Percentiles rank a stretch among this genome's conserved stretches.
These are phyloP conservation scores for Cassiopea xamachana DNA, from an alignment of 30 jellyfish, hydroid and myxozoan genomes.

Conservation along the genomic window DNA sequence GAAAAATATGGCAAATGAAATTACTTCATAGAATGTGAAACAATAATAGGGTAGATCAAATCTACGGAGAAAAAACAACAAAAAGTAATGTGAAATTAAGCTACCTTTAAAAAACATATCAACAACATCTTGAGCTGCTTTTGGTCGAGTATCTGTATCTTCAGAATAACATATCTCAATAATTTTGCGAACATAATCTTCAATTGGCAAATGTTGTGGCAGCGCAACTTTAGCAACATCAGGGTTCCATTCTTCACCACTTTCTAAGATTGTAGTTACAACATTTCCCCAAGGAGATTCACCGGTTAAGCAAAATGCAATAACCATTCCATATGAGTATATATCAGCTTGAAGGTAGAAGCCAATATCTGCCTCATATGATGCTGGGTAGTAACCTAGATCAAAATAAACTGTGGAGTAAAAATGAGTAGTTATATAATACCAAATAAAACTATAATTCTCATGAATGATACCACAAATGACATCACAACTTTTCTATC, in stretches of 20 bases:
- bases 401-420: not conserved
- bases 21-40: no score
- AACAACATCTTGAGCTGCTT: constrained; percentile 64
- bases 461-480: no score
- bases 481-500: no score
- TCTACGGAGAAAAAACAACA: no score
- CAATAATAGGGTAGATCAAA: no score
- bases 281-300: constrained; percentile 73
- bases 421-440: not conserved
- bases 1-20: no score
- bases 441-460: no score
- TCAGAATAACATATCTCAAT: constrained; percentile 64
- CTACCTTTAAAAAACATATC: constrained; percentile 64
- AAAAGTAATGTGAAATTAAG: not conserved
- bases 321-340: constrained; percentile 78
- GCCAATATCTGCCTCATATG: constrained; percentile 64
- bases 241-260: constrained; percentile 55
- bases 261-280: constrained; percentile 52
- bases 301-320: constrained; percentile 84
- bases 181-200: constrained; percentile 59
- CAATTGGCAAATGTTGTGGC: constrained; percentile 46
- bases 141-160: constrained; percentile 49
- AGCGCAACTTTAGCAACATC: constrained; percentile 52
- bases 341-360: constrained; percentile 78
- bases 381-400: constrained; percentile 69